Conservation (phyloP, 1,140 invertebrate genomes). For the Zaprionus ghesquierei region DNA sequence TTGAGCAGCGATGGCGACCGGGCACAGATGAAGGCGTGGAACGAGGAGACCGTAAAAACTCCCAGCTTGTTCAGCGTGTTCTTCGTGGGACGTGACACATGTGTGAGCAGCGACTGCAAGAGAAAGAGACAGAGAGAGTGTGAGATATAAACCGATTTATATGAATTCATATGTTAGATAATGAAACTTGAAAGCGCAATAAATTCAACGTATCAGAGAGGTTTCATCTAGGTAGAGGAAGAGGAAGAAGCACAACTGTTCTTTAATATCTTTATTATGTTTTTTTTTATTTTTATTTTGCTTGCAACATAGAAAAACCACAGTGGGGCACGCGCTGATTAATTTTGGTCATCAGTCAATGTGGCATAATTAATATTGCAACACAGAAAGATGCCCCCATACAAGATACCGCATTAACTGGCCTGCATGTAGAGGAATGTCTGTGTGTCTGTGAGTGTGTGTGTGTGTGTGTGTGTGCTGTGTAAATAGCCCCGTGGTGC, state of each 20-base stretch:
- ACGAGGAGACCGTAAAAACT: slow-evolving; percentile 98
- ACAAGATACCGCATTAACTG: slow-evolving; percentile 32
- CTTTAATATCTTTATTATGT: neutral
- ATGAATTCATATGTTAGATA: neutral
- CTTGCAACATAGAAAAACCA: neutral
- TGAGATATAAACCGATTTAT: slow-evolving; percentile 2
- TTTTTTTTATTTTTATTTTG: neutral
- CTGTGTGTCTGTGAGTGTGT: neutral
- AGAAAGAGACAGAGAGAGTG: slow-evolving; percentile 14
- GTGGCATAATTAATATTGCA: slow-evolving; percentile 39
- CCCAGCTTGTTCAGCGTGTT: slow-evolving; percentile 96
- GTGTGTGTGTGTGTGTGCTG: slow-evolving; percentile 30
- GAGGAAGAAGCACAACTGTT: neutral
- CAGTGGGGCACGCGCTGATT: neutral
- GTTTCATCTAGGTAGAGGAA: neutral
- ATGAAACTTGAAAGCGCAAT: neutral
- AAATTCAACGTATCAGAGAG: neutral
- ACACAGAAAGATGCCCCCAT: slow-evolving; percentile 1
- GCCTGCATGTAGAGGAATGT: neutral
- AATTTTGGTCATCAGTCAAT: slow-evolving; percentile 38
- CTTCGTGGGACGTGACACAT: slow-evolving; percentile 97
- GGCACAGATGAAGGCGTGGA: slow-evolving; percentile 98
- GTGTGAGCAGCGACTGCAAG: slow-evolving; percentile 94
- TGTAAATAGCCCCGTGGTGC: slow-evolving; percentile 53
- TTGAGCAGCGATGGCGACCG: slow-evolving; percentile 95